These are phyloP conservation scores for Struthidea cinerea DNA, from an alignment of 2,113 vertebrate species.

Conservation along the genomic window DNA sequence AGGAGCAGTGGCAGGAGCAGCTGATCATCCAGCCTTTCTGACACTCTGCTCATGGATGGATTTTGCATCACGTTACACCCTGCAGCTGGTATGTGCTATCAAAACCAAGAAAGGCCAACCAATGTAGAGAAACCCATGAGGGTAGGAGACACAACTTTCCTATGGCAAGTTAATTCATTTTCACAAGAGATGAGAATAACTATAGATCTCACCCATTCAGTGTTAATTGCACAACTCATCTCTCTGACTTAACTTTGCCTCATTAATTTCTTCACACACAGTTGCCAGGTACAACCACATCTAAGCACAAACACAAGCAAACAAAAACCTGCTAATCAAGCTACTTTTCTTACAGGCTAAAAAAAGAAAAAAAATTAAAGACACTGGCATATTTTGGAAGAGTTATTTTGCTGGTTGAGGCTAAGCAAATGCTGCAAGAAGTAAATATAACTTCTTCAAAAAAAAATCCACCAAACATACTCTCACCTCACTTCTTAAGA, in stretches of 20 bases:
- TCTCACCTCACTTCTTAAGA: neutral
- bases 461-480: neutral
- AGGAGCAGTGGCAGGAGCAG: neutral
- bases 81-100: neutral
- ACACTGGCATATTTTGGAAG: neutral
- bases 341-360: neutral
- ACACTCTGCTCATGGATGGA: neutral
- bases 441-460: neutral
- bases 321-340: neutral
- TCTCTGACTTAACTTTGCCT: constrained; percentile 63
- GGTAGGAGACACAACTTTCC: neutral
- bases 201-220: constrained; percentile 45
- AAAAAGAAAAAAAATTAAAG: neutral
- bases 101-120: constrained; percentile 13
- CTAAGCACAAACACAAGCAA: constrained; percentile 13
- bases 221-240: constrained; percentile 52
- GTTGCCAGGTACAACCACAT: constrained; percentile 48
- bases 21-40: neutral
- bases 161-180: constrained; percentile 8
- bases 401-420: neutral
- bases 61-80: neutral
- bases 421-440: neutral
- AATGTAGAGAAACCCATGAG: neutral
- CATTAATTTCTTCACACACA: constrained; percentile 48
- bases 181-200: constrained; percentile 34